Evolutionary conservation across 1,140 invertebrate genomes (phyloP).

Genomic region (Leptinotarsa texana): DNA sequence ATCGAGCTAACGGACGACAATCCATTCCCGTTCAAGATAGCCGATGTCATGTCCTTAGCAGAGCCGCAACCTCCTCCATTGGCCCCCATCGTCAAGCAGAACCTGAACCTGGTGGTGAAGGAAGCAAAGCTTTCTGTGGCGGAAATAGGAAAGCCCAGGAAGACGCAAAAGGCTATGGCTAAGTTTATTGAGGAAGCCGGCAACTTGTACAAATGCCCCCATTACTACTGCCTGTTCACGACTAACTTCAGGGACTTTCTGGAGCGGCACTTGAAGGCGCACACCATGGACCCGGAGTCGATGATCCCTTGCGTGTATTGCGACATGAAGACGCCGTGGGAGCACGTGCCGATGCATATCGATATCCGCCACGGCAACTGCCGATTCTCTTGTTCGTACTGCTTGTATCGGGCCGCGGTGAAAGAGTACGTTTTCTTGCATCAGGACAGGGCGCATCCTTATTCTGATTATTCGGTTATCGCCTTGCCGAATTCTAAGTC

Average conservation of each 20-base stretch:
- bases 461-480: conserved; percentile 29
- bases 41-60: conserved; percentile 44
- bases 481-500: conserved; percentile 18
- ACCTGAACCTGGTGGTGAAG: conserved; percentile 31
- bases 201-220: conserved; percentile 65
- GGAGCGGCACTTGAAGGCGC: conserved; percentile 55
- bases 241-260: conserved; percentile 55
- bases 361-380: conserved; percentile 59
- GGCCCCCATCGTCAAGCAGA: conserved; percentile 12
- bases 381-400: conserved; percentile 62
- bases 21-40: conserved; percentile 46
- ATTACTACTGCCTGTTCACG: conserved; percentile 58
- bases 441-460: conserved; percentile 51
- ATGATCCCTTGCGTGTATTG: conserved; percentile 51
- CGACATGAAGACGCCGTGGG: conserved; percentile 43
- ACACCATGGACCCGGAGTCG: conserved; percentile 41
- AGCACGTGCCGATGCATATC: conserved; percentile 43
- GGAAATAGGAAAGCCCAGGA: conserved; percentile 36
- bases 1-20: conserved; percentile 36
- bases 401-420: conserved; percentile 61
- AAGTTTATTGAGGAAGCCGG: conserved; percentile 36
- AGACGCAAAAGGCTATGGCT: conserved; percentile 35
- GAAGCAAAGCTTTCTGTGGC: conserved; percentile 31
- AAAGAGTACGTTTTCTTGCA: conserved; percentile 62
- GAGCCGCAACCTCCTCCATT: conserved; percentile 31